Evolutionary conservation across 1,140 invertebrate genomes (phyloP).

Genomic region (Diuraphis noxia): DNA sequence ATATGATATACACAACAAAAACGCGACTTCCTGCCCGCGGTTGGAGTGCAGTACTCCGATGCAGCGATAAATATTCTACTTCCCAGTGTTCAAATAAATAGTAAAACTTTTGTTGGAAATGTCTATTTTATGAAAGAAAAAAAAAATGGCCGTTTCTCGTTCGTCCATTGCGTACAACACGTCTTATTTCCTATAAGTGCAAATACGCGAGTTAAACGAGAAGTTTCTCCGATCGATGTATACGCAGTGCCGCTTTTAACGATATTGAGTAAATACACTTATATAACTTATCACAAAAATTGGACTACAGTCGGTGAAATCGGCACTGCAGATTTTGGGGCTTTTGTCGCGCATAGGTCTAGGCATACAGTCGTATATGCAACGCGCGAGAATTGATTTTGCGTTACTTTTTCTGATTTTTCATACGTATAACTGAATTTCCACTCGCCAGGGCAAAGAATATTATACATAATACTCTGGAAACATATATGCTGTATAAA

Average conservation of each 20-base stretch:
- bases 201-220: neutral
- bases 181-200: neutral
- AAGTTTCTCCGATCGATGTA: neutral
- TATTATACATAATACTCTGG: neutral
- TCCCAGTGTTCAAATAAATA: neutral
- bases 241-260: neutral
- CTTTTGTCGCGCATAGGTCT: neutral
- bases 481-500: conserved; percentile 1
- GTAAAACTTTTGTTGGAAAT: neutral
- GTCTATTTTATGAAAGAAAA: neutral
- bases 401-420: neutral
- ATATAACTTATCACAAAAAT: no score
- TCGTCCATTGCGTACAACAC: neutral
- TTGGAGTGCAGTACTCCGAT: neutral
- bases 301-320: neutral
- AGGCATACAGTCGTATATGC: neutral
- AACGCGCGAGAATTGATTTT: neutral
- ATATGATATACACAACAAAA: neutral
- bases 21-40: neutral
- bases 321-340: neutral
- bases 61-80: neutral
- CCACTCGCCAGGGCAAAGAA: neutral
- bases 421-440: neutral
- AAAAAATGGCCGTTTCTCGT: neutral
- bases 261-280: neutral